Conservation (phyloP, 2,888 invertebrate species). For the Panzeria rudis region DNA sequence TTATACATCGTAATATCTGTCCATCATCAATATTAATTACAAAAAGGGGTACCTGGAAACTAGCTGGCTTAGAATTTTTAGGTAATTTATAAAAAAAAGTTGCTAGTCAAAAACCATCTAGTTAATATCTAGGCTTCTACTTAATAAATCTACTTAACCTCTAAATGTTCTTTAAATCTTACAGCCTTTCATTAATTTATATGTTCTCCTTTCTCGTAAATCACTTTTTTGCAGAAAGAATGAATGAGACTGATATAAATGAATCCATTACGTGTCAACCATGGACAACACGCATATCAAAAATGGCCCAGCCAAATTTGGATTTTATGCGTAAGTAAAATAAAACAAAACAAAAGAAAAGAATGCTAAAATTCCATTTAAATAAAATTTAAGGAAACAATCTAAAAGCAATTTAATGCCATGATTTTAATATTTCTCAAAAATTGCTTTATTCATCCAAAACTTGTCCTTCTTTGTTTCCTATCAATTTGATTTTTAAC, state of each 20-base stretch:
- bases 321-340: conserved; percentile 91
- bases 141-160: background rate
- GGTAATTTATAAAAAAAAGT: conserved; percentile 85
- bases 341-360: background rate
- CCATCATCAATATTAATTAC: conserved; percentile 96
- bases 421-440: conserved; percentile 17
- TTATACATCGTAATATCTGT: conserved; percentile 97
- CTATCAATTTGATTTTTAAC: conserved; percentile 1
- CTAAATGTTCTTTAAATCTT: background rate
- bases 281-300: conserved; percentile 95
- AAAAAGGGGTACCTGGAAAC: conserved; percentile 97
- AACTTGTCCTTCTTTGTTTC: background rate
- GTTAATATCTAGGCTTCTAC: background rate
- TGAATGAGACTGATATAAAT: conserved; percentile 88
- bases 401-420: conserved; percentile 21
- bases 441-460: background rate
- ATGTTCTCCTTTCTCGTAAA: too few species aligned
- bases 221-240: conserved; percentile 85
- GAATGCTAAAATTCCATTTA: background rate
- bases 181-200: background rate
- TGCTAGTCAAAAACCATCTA: background rate
- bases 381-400: background rate
- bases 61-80: conserved; percentile 96
- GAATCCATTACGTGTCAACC: conserved; percentile 91
- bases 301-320: conserved; percentile 96